Evolutionary conservation across 1,140 invertebrate species (phyloP).

Genomic region (Leptoteleia sp.): DNA sequence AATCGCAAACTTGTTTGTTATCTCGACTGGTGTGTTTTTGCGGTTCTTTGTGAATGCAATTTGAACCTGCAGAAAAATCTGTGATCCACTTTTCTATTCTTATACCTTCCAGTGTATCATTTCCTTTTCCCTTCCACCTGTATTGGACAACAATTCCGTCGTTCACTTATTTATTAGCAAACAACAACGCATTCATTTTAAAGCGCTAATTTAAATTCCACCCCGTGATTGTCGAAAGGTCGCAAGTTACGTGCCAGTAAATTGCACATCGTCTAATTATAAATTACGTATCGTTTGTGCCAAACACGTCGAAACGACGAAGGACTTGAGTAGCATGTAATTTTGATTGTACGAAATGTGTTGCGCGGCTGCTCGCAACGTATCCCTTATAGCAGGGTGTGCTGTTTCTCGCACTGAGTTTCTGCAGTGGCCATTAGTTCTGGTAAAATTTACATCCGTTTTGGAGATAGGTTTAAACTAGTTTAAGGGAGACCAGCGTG

Average conservation of each 20-base stretch:
- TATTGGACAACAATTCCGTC: no score
- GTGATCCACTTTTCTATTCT: no score
- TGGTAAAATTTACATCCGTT: conserved; percentile 61
- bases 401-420: conserved; percentile 50
- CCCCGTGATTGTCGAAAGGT: no score
- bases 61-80: no score
- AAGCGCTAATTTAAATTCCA: no score
- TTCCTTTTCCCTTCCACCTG: no score
- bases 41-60: no score
- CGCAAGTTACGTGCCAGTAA: neutral
- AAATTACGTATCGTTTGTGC: conserved; percentile 3
- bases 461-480: conserved; percentile 52
- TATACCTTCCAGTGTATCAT: no score
- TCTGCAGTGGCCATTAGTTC: conserved; percentile 58
- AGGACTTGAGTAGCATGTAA: conserved; percentile 34
- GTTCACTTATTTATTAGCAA: no score
- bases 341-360: conserved; percentile 38
- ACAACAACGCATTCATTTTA: no score
- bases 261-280: neutral
- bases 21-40: no score
- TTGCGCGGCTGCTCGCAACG: conserved; percentile 25
- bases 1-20: no score
- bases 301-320: conserved; percentile 13
- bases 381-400: conserved; percentile 42
- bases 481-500: conserved; percentile 50